phyloP scores from a whole-genome alignment of 2,113 vertebrate genomes.

The Macrotus californicus region DNA sequence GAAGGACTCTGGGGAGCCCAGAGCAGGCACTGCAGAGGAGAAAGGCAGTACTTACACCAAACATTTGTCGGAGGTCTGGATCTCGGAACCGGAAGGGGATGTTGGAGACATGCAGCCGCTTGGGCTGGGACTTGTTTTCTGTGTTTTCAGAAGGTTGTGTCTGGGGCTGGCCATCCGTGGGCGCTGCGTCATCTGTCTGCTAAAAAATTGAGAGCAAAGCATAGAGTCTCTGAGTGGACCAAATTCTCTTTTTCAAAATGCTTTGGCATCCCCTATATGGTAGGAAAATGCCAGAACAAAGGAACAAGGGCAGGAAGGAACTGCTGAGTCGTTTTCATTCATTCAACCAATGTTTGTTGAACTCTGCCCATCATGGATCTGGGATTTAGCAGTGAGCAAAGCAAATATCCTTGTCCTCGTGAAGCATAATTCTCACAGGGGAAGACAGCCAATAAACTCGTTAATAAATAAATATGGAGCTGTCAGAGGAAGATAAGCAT shows the following conservation, averaged over 20 bases:
- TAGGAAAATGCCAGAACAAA: not conserved
- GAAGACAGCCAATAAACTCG: not conserved
- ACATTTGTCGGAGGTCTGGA: constrained; percentile 98
- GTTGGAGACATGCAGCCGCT: constrained; percentile 97
- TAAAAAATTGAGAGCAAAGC: constrained; percentile 73
- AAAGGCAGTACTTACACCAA: constrained; percentile 88
- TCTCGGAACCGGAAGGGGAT: constrained; percentile 98
- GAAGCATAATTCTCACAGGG: not conserved
- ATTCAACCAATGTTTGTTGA: not conserved
- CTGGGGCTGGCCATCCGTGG: constrained; percentile 91
- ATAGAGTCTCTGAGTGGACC: constrained; percentile 29
- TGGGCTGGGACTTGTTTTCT: constrained; percentile 96
- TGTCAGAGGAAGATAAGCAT: not conserved
- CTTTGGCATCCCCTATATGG: not conserved
- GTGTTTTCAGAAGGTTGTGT: constrained; percentile 92
- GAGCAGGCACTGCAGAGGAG: not conserved
- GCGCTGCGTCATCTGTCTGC: constrained; percentile 96
- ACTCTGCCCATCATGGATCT: no score
- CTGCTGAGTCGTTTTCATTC: not conserved
- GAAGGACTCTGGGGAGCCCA: not conserved
- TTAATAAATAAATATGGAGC: not conserved
- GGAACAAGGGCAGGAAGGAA: not conserved
- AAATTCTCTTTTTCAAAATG: accelerated
- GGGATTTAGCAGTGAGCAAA: not conserved
- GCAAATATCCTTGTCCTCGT: not conserved